Base-by-base conservation (phyloP, 2,797 vertebrate species). In the Rhodeus uyekii region DNA sequence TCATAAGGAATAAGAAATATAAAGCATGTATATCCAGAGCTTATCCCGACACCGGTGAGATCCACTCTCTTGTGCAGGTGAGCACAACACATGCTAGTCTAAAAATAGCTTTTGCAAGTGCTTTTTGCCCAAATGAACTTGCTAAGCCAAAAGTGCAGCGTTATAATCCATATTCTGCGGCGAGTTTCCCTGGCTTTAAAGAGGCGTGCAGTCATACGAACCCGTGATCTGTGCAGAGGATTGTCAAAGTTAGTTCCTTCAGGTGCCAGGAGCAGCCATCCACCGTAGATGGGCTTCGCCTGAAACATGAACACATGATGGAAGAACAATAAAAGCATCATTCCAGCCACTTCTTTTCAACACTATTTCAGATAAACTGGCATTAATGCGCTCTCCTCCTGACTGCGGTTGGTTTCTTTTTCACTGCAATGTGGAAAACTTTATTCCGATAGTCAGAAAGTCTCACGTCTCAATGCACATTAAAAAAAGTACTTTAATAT, bases 231-330 rank as follows among this genome's bases (percentile, higher is more conserved):
- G 89, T 99, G 98, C 53, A 99, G 92, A 0, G 98, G 97, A 93
- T 99, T 99, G 91, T 98, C 97, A 89, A 99, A 99, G 89, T 99
- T 96, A 0, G 97, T 99, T 90, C 98, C 98, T 92, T 99, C 98
- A 0, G 97, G 98, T 72, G 97, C 97, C 86, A 99, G 93, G 55
- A 99, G 95, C 91, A 99, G 90, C 98, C 98, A 99, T 87, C 98
- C 98, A 73, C 97, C 98, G 74, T 98, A 99, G 84, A 98, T 94
- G 69, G 98, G 97, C 88, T 99, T 99, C 61, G 97, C 97, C 98
- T 99, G 90, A 77, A 89, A 88, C 87, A 86, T 69, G 50, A 87
- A 88, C 89, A 84, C 88, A 27, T 29, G 24, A 2, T 1, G 2
- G 42, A 32, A 79, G 12, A 55, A 67, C 76, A 36, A 38, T 24